Conservation (phyloP, 2,888 invertebrate species). For the Monoplex corrugatus region DNA sequence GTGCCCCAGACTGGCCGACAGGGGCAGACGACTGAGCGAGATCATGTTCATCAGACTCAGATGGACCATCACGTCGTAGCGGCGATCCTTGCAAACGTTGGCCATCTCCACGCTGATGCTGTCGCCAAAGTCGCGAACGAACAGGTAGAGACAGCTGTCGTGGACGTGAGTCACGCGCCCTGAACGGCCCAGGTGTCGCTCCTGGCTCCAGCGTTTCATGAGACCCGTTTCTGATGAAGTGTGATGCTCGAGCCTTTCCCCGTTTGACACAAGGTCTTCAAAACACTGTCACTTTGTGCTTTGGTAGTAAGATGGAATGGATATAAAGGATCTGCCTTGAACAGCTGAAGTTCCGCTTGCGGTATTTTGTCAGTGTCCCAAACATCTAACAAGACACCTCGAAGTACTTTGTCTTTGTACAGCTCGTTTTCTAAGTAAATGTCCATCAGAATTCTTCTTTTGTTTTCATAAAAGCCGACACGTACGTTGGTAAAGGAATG, state of each 20-base stretch:
- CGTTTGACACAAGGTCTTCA: constrained; percentile 34
- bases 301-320: neutral
- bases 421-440: constrained; percentile 32
- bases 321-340: neutral
- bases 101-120: constrained; percentile 47
- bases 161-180: constrained; percentile 37
- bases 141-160: constrained; percentile 47
- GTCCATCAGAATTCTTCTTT: constrained; percentile 38
- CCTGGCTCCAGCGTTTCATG: constrained; percentile 21
- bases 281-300: neutral
- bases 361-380: constrained; percentile 44
- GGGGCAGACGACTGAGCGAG: constrained; percentile 36
- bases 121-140: constrained; percentile 47
- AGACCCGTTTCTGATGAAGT: constrained; percentile 20
- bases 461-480: constrained; percentile 6
- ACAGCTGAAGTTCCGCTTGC: neutral
- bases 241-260: neutral
- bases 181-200: constrained; percentile 36
- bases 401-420: constrained; percentile 3
- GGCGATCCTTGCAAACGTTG: constrained; percentile 46
- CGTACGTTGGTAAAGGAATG: constrained; percentile 42
- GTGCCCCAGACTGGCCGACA: constrained; percentile 29
- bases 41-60: constrained; percentile 48
- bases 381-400: neutral
- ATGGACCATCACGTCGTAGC: constrained; percentile 46